A percentile compares a stretch with the other conserved stretches of the same genome.
Evolutionary conservation across 2,113 vertebrate species (phyloP).

Genomic region (Saguinus imperator): DNA sequence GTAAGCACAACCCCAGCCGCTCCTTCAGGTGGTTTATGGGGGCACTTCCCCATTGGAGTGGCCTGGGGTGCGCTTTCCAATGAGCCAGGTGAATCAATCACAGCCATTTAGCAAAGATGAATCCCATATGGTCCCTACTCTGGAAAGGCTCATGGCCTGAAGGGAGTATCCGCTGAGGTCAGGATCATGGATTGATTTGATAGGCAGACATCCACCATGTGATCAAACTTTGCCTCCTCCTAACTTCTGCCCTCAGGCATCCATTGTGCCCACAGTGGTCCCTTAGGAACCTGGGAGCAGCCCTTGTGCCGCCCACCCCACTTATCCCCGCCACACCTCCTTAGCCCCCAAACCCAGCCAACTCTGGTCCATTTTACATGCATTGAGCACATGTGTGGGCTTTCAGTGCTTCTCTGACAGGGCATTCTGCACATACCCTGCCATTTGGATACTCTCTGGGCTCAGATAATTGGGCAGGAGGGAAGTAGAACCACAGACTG

Average conservation of each 20-base stretch:
- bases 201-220: background rate
- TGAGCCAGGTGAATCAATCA: background rate
- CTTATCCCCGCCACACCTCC: background rate
- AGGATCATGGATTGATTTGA: background rate
- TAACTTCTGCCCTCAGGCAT: background rate
- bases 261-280: background rate
- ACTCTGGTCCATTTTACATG: background rate
- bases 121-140: background rate
- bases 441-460: background rate
- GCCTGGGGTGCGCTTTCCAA: background rate
- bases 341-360: background rate
- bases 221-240: background rate
- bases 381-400: too few species aligned
- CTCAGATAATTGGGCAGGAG: background rate
- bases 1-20: background rate
- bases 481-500: background rate
- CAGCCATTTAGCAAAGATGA: background rate
- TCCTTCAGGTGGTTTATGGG: background rate
- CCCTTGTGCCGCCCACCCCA: rapidly evolving
- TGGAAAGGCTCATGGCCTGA: background rate
- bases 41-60: background rate
- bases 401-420: background rate
- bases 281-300: background rate
- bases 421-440: too few species aligned
- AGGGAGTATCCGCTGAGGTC: background rate